Evolutionary conservation across 37 sponge, comb jelly and placozoan genomes (phyloP).

Genomic region (Axinella damicornis): DNA sequence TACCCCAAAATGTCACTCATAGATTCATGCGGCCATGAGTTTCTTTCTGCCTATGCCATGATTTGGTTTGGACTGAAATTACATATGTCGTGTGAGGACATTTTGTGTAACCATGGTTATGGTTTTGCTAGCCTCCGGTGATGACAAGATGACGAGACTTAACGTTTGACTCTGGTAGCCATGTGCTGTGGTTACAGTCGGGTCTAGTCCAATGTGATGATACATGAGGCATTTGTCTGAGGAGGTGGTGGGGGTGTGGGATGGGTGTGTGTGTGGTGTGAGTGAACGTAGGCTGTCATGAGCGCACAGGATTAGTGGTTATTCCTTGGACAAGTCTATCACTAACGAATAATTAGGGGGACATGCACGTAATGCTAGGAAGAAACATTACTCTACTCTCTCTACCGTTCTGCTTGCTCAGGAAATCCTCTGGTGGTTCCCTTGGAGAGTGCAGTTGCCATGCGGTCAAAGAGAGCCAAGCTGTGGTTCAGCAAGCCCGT

Average conservation of each 20-base stretch:
- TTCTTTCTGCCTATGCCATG: too few species aligned
- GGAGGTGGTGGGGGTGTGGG: not conserved
- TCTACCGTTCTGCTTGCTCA: conserved; percentile 3
- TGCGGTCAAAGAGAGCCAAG: conserved; percentile 33
- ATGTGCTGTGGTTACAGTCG: conserved; percentile 1
- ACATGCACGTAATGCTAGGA: not conserved
- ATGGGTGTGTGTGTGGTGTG: not conserved
- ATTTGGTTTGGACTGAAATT: too few species aligned
- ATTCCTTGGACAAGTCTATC: too few species aligned
- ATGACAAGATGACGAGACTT: conserved; percentile 30
- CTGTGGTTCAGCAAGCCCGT: conserved; percentile 71
- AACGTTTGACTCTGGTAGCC: not conserved
- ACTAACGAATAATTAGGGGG: too few species aligned
- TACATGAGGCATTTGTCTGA: conserved; percentile 38
- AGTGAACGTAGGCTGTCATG: not conserved
- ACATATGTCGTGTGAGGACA: too few species aligned
- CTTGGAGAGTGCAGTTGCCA: conserved; percentile 41
- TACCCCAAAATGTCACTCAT: too few species aligned
- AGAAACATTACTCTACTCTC: not conserved
- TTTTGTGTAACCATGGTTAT: too few species aligned
- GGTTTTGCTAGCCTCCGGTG: not conserved
- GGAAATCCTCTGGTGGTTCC: conserved; percentile 84
- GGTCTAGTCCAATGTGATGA: not conserved
- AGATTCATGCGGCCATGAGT: too few species aligned
- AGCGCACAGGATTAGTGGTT: too few species aligned